Percentiles rank a stretch among this genome's conserved stretches.
Conservation (phyloP, 2,113 vertebrate genomes). For the Cranoglanis bouderius region DNA sequence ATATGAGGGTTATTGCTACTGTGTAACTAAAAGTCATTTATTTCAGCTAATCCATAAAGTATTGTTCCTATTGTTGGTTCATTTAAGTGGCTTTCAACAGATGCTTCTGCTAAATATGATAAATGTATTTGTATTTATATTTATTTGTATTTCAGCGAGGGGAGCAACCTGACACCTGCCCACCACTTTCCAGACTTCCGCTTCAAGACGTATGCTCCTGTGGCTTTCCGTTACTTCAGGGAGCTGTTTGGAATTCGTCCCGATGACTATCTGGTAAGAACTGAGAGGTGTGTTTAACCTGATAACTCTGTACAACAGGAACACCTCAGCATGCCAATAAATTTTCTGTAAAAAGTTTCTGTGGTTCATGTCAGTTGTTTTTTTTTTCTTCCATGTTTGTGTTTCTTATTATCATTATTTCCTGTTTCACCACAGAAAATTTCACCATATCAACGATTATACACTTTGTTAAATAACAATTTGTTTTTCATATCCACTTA, state of each 20-base stretch:
- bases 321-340: background rate
- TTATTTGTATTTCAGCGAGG: slow-evolving; percentile 78
- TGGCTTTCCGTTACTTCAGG: slow-evolving; percentile 98
- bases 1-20: too few relatives aligned
- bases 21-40: background rate
- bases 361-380: background rate
- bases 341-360: background rate
- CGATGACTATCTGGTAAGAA: slow-evolving; percentile 95
- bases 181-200: slow-evolving; percentile 98
- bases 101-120: background rate
- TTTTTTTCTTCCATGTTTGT: background rate
- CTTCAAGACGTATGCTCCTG: slow-evolving; percentile 97
- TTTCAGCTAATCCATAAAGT: background rate
- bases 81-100: background rate
- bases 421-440: background rate
- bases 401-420: background rate
- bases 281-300: background rate
- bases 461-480: background rate
- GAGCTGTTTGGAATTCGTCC: slow-evolving; percentile 98
- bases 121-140: slow-evolving; percentile 3
- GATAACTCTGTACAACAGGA: background rate
- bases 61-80: background rate
- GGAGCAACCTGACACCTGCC: slow-evolving; percentile 95
- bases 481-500: background rate
- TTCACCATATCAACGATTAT: background rate